These are phyloP conservation scores for Acromyrmex charruanus DNA, from an alignment of 1,140 invertebrate genomes.

Conservation along the genomic window DNA sequence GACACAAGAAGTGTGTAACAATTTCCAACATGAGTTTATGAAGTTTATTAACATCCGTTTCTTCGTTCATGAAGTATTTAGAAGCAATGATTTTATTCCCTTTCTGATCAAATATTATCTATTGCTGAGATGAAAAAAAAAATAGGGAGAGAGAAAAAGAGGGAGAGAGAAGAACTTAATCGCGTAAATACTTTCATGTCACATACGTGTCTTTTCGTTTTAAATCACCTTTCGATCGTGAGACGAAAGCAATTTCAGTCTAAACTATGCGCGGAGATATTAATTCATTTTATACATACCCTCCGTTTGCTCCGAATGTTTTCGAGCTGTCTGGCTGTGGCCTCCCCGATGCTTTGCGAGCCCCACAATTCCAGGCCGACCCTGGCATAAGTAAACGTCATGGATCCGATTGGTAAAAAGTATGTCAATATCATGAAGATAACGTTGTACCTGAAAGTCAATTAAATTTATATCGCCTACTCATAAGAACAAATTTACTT, in stretches of 20 bases:
- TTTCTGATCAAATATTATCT: neutral
- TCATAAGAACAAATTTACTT: neutral
- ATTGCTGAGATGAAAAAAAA: neutral
- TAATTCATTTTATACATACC: slow-evolving; percentile 89
- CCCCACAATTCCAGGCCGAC: slow-evolving; percentile 98
- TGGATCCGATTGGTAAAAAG: slow-evolving; percentile 96
- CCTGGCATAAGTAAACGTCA: slow-evolving; percentile 96
- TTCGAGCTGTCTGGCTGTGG: slow-evolving; percentile 95
- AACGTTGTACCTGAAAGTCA: slow-evolving; percentile 93
- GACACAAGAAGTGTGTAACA: neutral
- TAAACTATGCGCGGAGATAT: slow-evolving; percentile 21
- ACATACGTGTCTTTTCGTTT: neutral
- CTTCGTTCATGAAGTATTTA: neutral
- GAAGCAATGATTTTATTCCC: neutral
- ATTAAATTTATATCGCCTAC: neutral
- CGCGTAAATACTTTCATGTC: neutral
- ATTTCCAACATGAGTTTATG: neutral
- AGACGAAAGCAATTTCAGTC: slow-evolving; percentile 32
- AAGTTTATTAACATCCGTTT: slow-evolving; percentile 5
- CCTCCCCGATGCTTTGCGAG: slow-evolving; percentile 97
- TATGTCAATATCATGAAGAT: slow-evolving; percentile 96
- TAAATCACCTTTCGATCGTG: neutral
- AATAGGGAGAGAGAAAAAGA: neutral
- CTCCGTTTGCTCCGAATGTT: slow-evolving; percentile 97
- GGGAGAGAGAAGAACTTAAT: neutral